A percentile compares a stretch with the other conserved stretches of the same genome.
phyloP scores from a whole-genome alignment of 2,888 invertebrate genomes.

The Venustoraphidia nigricollis region DNA sequence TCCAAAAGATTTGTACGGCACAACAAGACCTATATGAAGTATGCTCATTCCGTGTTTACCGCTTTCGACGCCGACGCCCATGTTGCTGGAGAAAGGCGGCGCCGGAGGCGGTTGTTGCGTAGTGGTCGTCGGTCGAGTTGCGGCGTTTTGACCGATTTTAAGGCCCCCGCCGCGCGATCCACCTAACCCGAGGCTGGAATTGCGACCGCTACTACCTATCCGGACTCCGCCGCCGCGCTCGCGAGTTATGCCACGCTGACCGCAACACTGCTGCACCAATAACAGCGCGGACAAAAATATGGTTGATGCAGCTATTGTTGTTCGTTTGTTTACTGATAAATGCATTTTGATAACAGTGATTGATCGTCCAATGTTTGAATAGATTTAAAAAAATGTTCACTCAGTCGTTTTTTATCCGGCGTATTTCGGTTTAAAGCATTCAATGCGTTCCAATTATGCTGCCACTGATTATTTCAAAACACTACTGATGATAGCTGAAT shows the following conservation, averaged over 20 bases:
- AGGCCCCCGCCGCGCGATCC: not conserved
- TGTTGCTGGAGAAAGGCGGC: not conserved
- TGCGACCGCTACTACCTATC: not conserved
- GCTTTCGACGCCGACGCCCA: not conserved
- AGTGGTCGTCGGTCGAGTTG: constrained; percentile 8
- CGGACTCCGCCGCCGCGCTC: constrained; percentile 1
- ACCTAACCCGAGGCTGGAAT: not conserved
- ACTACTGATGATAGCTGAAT: too few relatives aligned
- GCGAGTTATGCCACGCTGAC: not conserved
- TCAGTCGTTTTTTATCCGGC: too few relatives aligned
- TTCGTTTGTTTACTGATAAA: too few relatives aligned
- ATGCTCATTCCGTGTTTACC: constrained; percentile 6
- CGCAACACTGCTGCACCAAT: too few relatives aligned
- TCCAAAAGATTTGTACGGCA: constrained; percentile 63
- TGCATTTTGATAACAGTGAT: too few relatives aligned
- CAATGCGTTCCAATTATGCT: too few relatives aligned
- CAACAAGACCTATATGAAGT: constrained; percentile 54
- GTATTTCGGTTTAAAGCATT: too few relatives aligned
- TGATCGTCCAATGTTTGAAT: too few relatives aligned
- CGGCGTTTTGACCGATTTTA: constrained; percentile 2
- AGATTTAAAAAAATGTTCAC: too few relatives aligned
- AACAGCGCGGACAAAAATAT: too few relatives aligned
- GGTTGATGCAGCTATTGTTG: too few relatives aligned
- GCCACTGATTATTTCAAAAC: too few relatives aligned
- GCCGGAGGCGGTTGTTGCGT: not conserved